phyloP scores from a whole-genome alignment of 2,888 invertebrate genomes.

The Listrodromus nycthemerus region DNA sequence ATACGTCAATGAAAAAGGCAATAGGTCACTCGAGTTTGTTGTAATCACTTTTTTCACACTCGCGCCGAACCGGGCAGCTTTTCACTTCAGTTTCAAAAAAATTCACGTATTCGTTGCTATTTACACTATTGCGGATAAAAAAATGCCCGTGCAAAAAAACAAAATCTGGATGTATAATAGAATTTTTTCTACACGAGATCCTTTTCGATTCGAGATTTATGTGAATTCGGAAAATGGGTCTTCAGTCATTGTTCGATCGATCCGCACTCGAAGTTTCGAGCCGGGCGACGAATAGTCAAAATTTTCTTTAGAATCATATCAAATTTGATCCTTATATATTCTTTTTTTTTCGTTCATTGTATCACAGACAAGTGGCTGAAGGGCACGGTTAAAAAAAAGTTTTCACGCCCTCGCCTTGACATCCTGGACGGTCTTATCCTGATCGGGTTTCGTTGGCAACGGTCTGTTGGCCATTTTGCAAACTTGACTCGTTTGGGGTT shows the following conservation, averaged over 20 bases:
- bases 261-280: slow-evolving; percentile 54
- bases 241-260: slow-evolving; percentile 53
- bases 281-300: slow-evolving; percentile 31
- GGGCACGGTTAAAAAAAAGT: slow-evolving; percentile 58
- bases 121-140: slow-evolving; percentile 46
- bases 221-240: slow-evolving; percentile 29
- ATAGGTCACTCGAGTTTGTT: slow-evolving; percentile 28
- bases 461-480: slow-evolving; percentile 89
- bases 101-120: slow-evolving; percentile 53
- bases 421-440: slow-evolving; percentile 73
- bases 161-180: neutral
- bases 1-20: slow-evolving; percentile 33
- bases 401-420: slow-evolving; percentile 73
- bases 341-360: slow-evolving; percentile 68
- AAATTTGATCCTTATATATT: slow-evolving; percentile 24
- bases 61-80: slow-evolving; percentile 12
- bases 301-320: slow-evolving; percentile 35
- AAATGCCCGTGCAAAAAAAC: neutral
- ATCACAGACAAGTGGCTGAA: slow-evolving; percentile 79
- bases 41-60: slow-evolving; percentile 34
- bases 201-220: slow-evolving; percentile 3
- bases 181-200: neutral
- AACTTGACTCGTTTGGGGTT: slow-evolving; percentile 83
- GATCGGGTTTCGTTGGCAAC: slow-evolving; percentile 88
- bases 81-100: slow-evolving; percentile 54